A percentile compares a stretch with the other conserved stretches of the same genome.
Conservation (phyloP, 2,797 vertebrate species). For the Rhinella marina region DNA sequence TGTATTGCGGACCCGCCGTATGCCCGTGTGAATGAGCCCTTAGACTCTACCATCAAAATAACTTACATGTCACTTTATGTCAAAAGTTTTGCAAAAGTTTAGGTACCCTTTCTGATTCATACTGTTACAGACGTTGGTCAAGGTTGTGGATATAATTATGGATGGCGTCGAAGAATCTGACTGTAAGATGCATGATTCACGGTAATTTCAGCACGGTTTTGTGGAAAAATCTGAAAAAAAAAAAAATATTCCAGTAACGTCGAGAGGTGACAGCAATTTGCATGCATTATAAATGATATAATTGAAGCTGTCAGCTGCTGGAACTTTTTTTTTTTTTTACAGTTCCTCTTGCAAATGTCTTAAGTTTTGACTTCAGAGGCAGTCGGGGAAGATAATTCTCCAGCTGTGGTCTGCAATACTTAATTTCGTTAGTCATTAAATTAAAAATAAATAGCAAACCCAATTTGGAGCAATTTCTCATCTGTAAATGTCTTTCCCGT, state of each 20-base stretch:
- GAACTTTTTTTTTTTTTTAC: constrained; percentile 29
- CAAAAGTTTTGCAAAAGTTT: too few relatives aligned
- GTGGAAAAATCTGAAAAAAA: background rate
- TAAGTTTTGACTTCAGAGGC: constrained; percentile 32
- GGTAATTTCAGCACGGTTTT: background rate
- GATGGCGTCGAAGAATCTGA: background rate
- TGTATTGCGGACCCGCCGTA: too few relatives aligned
- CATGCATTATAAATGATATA: constrained; percentile 40
- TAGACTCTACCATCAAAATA: too few relatives aligned
- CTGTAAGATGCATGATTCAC: constrained; percentile 13
- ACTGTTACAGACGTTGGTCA: background rate
- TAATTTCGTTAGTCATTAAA: constrained; percentile 28
- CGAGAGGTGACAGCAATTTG: constrained; percentile 43
- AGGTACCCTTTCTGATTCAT: background rate
- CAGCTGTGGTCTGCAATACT: background rate
- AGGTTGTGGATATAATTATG: background rate
- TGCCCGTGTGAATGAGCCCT: too few relatives aligned
- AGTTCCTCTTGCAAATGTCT: constrained; percentile 31
- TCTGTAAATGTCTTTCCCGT: background rate
- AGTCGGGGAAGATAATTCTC: constrained; percentile 14
- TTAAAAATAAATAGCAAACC: constrained; percentile 29
- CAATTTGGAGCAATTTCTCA: constrained; percentile 16
- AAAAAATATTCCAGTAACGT: background rate
- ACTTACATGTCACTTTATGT: too few relatives aligned
- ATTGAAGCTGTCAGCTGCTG: constrained; percentile 42